Conservation (phyloP, 2,888 invertebrate species). For the Brachylomia viminalis region DNA sequence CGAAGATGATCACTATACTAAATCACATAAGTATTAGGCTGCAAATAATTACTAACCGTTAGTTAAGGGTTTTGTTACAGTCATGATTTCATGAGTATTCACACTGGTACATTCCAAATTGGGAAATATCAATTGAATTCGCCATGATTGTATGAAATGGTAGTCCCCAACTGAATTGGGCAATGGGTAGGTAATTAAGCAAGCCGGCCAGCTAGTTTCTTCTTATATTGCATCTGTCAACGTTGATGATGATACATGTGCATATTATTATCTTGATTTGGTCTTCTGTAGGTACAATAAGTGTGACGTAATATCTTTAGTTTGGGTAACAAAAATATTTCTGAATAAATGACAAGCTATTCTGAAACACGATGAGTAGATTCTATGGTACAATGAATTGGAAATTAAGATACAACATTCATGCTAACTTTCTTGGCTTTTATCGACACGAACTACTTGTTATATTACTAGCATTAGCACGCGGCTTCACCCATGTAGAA, state of each 20-base stretch:
- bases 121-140: neutral
- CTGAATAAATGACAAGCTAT: neutral
- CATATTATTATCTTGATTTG: slow-evolving; percentile 8
- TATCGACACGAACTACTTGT: neutral
- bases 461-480: too few species aligned
- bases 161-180: slow-evolving; percentile 21
- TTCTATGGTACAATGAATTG: neutral
- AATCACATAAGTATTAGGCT: too few species aligned
- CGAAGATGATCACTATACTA: too few species aligned
- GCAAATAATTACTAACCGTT: too few species aligned
- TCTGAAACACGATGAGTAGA: neutral
- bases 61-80: neutral
- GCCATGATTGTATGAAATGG: slow-evolving; percentile 1
- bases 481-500: neutral
- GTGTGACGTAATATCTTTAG: slow-evolving; percentile 5
- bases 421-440: neutral
- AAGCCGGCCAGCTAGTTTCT: slow-evolving; percentile 17
- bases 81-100: neutral
- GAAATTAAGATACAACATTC: neutral
- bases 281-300: neutral
- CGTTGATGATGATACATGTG: slow-evolving; percentile 55
- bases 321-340: neutral
- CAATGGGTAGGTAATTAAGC: slow-evolving; percentile 44
- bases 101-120: neutral
- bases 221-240: slow-evolving; percentile 45